Conservation (phyloP, 2,888 invertebrate species). For the Calliopum simillimum region DNA sequence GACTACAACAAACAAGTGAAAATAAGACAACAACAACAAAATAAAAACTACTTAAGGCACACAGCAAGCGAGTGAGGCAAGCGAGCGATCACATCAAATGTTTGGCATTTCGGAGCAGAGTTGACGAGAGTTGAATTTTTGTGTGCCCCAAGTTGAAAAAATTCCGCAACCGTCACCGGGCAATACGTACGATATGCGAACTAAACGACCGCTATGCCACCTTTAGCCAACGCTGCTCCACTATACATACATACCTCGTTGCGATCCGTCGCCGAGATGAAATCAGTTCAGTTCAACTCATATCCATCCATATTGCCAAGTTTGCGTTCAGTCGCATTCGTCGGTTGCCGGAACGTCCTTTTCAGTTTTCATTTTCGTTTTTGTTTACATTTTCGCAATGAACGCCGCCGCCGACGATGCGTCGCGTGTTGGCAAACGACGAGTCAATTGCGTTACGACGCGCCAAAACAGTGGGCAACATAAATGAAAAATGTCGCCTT, state of each 20-base stretch:
- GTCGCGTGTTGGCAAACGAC: conserved; percentile 53
- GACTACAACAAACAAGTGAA: conserved; percentile 11
- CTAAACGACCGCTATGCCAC: conserved; percentile 16
- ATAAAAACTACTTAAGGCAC: conserved; percentile 15
- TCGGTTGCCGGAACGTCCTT: neutral
- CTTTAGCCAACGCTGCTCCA: neutral
- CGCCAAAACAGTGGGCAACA: conserved; percentile 25
- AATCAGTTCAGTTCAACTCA: too few relatives aligned
- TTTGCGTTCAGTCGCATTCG: too few relatives aligned
- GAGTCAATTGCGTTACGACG: conserved; percentile 54
- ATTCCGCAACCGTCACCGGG: conserved; percentile 5
- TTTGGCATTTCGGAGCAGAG: conserved; percentile 41
- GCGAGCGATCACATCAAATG: conserved; percentile 34
- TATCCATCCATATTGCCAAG: too few relatives aligned
- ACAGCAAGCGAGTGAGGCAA: too few relatives aligned
- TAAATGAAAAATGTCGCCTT: conserved; percentile 15
- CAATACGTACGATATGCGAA: neutral
- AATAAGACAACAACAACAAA: conserved; percentile 6
- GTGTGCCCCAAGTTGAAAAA: conserved; percentile 30
- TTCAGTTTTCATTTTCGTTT: conserved; percentile 55
- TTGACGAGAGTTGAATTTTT: conserved; percentile 35
- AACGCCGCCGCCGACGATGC: conserved; percentile 52
- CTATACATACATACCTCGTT: too few relatives aligned
- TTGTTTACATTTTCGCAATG: conserved; percentile 38
- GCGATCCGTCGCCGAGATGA: too few relatives aligned